Conservation (phyloP, 2,797 vertebrate species). For the Karalla daura region DNA sequence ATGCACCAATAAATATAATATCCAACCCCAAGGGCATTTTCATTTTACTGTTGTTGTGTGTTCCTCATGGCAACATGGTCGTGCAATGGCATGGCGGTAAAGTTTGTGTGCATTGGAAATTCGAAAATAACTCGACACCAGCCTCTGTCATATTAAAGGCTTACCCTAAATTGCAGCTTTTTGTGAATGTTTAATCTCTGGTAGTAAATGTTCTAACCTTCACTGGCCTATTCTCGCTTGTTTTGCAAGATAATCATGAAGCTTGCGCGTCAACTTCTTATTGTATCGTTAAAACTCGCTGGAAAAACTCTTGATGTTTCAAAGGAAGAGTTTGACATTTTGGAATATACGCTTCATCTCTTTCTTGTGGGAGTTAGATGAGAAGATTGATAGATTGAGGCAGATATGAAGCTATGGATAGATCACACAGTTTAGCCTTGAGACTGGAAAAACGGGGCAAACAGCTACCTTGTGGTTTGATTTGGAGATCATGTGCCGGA, state of each 20-base stretch:
- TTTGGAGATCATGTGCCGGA: no score
- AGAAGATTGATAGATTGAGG: neutral
- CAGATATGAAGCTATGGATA: neutral
- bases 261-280: slow-evolving; percentile 22
- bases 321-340: neutral
- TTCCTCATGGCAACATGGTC: slow-evolving; percentile 74
- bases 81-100: slow-evolving; percentile 49
- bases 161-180: slow-evolving; percentile 78
- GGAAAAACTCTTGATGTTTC: neutral
- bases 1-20: slow-evolving; percentile 69
- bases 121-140: slow-evolving; percentile 78
- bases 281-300: slow-evolving; percentile 17
- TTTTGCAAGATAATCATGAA: slow-evolving; percentile 45
- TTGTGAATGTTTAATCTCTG: slow-evolving; percentile 71
- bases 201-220: slow-evolving; percentile 60
- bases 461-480: no score
- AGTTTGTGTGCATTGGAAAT: slow-evolving; percentile 67
- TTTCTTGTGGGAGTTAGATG: neutral
- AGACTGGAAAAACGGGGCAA: neutral
- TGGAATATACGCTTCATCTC: neutral
- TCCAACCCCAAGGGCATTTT: slow-evolving; percentile 49
- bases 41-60: slow-evolving; percentile 70
- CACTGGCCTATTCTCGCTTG: slow-evolving; percentile 47
- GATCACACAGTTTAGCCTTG: neutral
- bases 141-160: slow-evolving; percentile 74